Evolutionary conservation across 92 coral and sea anemone genomes (phyloP), one percentile per base, ranked within the genome.

Genomic region (Parazoanthus swiftii): DNA sequence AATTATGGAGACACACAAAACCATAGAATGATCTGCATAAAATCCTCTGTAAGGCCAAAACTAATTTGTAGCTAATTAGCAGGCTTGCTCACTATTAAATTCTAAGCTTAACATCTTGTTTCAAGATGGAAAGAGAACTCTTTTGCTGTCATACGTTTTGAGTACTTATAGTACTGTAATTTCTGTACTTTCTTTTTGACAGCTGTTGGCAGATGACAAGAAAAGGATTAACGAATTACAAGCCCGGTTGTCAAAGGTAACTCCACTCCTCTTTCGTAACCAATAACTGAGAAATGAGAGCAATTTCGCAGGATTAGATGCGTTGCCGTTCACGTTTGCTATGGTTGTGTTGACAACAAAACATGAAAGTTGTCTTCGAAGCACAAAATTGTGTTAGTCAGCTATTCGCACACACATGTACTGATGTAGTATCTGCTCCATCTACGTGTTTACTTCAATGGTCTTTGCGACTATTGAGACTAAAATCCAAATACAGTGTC

Each of bases 161-260:
- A 63, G 14, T 63, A 63, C 3, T 3, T 5, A 18, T 9, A 2
- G 16, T 20, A 63, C n/a, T 63, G 6, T 63, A 84, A 6, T 44
- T 87, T 56, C 29, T 86, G 18, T 11, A 63, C 16, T 63, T 75
- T 67, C 33, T 20, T 74, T 5, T 79, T 33, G 18, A 44, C 74
- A 95, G 98, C 88, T 95, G 26, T 88, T 90, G 48, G 95, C 92
- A 33, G 96, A 93, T 85, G 89, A 93, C 58, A 95, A 95, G 82
- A 91, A 80, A 83, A 92, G 98, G 73, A 90, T 90, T 71, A 93
- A 87, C 76, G 98, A 95, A 25, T 90, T 93, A 15, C 98, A 95
- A 81, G 88, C 92, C 43, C 88, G 98, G 77, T 91, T 95, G 76
- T 91, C 98, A 76, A 95, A 90, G 93, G 98, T 93, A 92, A 63